Percentiles rank a stretch among this genome's conserved stretches.
These are phyloP conservation scores for Incurvaria masculella DNA, from an alignment of 2,888 invertebrate species.

Conservation along the genomic window DNA sequence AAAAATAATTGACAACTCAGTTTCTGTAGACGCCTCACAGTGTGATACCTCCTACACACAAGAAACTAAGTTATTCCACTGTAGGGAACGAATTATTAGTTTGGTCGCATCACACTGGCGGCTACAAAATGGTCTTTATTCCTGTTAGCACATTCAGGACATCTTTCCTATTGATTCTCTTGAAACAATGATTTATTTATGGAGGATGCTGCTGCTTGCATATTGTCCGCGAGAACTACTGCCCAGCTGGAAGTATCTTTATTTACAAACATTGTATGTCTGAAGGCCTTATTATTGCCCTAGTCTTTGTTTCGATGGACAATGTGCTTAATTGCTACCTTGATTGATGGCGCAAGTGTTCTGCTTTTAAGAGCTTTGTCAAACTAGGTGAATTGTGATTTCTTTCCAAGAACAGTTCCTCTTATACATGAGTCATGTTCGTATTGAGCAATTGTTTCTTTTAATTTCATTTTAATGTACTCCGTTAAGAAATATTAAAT, in stretches of 20 bases:
- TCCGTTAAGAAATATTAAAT: too few species aligned
- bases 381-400: too few species aligned
- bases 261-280: constrained; percentile 52
- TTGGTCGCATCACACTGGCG: constrained; percentile 47
- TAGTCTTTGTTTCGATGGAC: background rate
- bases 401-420: too few species aligned
- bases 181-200: constrained; percentile 48
- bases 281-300: background rate
- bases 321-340: background rate
- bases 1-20: background rate
- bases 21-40: background rate
- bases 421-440: too few species aligned
- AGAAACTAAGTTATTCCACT: constrained; percentile 18
- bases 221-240: constrained; percentile 36
- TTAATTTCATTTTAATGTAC: too few species aligned
- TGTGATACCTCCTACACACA: background rate
- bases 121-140: constrained; percentile 44
- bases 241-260: constrained; percentile 47
- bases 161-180: constrained; percentile 10
- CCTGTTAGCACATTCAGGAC: constrained; percentile 34
- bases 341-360: background rate
- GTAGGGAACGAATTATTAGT: constrained; percentile 54
- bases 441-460: too few species aligned
- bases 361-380: too few species aligned
- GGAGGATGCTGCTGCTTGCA: constrained; percentile 33